Evolutionary conservation across 1,140 invertebrate species (phyloP), one percentile per base, ranked within the genome.

Genomic region (Drosophila malerkotliana): DNA sequence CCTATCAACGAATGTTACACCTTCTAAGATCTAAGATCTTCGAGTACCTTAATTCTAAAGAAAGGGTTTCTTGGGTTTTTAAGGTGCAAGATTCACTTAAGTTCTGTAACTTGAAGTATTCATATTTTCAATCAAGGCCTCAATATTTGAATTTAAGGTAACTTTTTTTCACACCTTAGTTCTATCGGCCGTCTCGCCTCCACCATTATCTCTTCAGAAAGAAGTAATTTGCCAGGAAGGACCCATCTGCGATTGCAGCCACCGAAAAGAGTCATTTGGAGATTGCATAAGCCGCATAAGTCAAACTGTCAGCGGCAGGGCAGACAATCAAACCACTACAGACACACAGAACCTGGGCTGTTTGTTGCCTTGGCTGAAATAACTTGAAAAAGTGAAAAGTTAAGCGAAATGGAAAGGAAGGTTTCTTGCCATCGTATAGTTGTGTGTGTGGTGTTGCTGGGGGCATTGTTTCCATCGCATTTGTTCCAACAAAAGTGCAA

Each of bases 401-500:
- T 87, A 77, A 87, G 77, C 81, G 74, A 73, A 84, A 79, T 63
- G 77, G 77, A 81, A 77, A 71, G 68, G 56, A 77, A 81, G 73
- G 72, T 77, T 57, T 62, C 48, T 37, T 37, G 34, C 30, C 51
- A 21, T 0, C 18, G 7, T 30, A 26, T 30, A 73, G 45, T 64
- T 52, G 8, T 53, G 59, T 30, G 79, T 74, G 81, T 69, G 69
- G 4, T 49, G 45, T 79, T 85, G 71, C 64, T 88, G 63, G 56
- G 66, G 60, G 74, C 67, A 83, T 83, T 83, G 79, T 87, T 87
- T 74, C 71, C 75, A 56, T 83, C 53, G 75, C 76, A 88, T 87
- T 87, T 87, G 83, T 83, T 83, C 72, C 60, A 66, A 88, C 83
- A 87, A 88, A 87, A 88, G 83, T 87, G 83, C 83, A 87, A 87